A percentile compares a stretch with the other conserved stretches of the same genome.
Conservation (phyloP, 2,113 vertebrate species). For the Notothenia rossii region DNA sequence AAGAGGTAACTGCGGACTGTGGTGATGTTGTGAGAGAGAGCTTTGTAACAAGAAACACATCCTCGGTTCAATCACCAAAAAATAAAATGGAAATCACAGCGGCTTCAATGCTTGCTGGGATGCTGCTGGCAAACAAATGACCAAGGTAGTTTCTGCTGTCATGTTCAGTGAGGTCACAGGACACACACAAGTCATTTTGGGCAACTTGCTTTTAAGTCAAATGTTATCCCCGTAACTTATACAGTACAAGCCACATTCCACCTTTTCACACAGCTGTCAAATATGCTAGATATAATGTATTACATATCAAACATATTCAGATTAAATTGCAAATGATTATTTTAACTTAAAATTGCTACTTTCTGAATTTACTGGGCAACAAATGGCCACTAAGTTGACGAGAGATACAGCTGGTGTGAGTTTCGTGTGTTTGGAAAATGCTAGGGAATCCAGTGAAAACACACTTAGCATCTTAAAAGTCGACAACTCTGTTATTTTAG, state of each 20-base stretch:
- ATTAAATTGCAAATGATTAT: background rate
- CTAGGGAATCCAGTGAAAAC: background rate
- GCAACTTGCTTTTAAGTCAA: background rate
- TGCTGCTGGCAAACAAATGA: slow-evolving; percentile 8
- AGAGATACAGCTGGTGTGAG: too few species aligned
- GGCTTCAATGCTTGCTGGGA: background rate
- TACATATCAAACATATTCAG: too few species aligned
- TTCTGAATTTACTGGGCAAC: background rate
- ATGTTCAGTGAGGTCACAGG: slow-evolving; percentile 2
- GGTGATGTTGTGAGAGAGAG: slow-evolving; percentile 7
- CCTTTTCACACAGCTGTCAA: background rate
- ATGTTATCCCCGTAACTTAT: background rate
- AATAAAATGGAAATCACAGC: background rate
- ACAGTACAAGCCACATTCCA: background rate
- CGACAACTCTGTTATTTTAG: background rate
- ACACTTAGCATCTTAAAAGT: background rate
- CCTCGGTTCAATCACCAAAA: background rate
- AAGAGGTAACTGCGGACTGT: slow-evolving; percentile 15
- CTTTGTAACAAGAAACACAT: slow-evolving; percentile 4
- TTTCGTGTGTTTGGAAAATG: background rate
- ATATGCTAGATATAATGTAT: background rate
- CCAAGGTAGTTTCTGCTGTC: slow-evolving; percentile 7
- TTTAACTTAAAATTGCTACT: background rate
- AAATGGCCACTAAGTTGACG: background rate
- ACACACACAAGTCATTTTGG: background rate